Percentiles rank a stretch among this genome's conserved stretches.
Evolutionary conservation across 2,888 invertebrate species (phyloP).

Genomic region (Apodemia duryi): DNA sequence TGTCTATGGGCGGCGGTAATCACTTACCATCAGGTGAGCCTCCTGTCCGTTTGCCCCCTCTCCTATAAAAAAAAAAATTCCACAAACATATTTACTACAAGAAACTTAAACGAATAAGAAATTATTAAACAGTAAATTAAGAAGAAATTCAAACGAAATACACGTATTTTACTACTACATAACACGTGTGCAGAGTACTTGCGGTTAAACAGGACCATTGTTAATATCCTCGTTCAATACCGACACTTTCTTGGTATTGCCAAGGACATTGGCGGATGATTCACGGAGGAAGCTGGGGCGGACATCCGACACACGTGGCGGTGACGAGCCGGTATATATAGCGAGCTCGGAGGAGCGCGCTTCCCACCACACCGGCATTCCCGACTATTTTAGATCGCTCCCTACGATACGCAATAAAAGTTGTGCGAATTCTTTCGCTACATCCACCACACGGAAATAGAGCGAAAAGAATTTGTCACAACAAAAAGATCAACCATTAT

Average conservation of each 20-base stretch:
- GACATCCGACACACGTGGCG: constrained; percentile 11
- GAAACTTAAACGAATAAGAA: too few species aligned
- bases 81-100: too few species aligned
- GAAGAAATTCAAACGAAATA: too few species aligned
- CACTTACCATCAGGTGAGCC: too few species aligned
- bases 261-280: neutral
- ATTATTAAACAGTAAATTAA: too few species aligned
- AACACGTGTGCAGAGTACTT: too few species aligned
- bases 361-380: constrained; percentile 1
- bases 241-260: neutral
- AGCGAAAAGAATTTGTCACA: constrained; percentile 4
- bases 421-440: constrained; percentile 5
- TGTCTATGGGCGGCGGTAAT: too few species aligned
- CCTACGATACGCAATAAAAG: constrained; percentile 30
- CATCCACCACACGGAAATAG: neutral
- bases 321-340: neutral
- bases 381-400: constrained; percentile 10
- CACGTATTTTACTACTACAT: too few species aligned
- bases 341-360: neutral
- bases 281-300: neutral
- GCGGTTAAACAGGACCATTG: too few species aligned
- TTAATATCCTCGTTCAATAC: neutral
- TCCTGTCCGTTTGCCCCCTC: too few species aligned
- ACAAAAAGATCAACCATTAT: neutral
- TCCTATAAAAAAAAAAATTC: too few species aligned